Evolutionary conservation across 1,140 invertebrate genomes (phyloP), one percentile per base, ranked within the genome.

Genomic region (Apis cerana): DNA sequence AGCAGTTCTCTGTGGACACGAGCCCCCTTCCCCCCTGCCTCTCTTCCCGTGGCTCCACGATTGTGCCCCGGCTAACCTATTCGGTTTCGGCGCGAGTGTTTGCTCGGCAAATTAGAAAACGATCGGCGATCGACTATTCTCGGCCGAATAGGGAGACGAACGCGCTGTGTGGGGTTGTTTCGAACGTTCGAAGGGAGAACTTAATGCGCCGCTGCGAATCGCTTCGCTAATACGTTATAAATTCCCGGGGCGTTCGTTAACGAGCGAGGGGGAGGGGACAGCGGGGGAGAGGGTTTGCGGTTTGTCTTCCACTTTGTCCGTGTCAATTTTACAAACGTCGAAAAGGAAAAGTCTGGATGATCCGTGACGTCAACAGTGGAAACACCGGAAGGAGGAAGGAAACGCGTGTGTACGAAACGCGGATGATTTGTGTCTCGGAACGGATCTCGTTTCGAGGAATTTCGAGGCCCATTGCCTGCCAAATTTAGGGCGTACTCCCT

Each of bases 31-130:
- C 58, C 23, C 33, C 75, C 10, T 7, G 61, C 58, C 64, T 59
- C 80, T 80, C 84, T 68, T 76, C 12, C 33, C 74, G 84, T 70
- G 75, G 71, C 65, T 65, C 65, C 48, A 43, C 78, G 85, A 87
- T 88, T 83, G 83, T 87, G 52, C 75, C 19, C 56, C 65, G 33
- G 68, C 86, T 84, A 88, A 91, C 84, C 84, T 88, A 85, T 89
- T 86, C 89, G 83, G 62, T 82, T 87, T 75, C 78, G 70, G 75
- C 64, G 88, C 88, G 89, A 91, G 91, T 91, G 93, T 93, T 93
- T 93, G 89, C 91, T 90, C 91, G 89, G 81, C 91, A 93, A 93
- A 93, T 93, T 93, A 93, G 93, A 93, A 93, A 93, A 92, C 91
- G 91, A 93, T 93, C 92, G 93, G 89, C 91, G 90, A 91, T 87